Base-by-base conservation (phyloP, 2,797 vertebrate species). In the Pangasius mekongensis region DNA sequence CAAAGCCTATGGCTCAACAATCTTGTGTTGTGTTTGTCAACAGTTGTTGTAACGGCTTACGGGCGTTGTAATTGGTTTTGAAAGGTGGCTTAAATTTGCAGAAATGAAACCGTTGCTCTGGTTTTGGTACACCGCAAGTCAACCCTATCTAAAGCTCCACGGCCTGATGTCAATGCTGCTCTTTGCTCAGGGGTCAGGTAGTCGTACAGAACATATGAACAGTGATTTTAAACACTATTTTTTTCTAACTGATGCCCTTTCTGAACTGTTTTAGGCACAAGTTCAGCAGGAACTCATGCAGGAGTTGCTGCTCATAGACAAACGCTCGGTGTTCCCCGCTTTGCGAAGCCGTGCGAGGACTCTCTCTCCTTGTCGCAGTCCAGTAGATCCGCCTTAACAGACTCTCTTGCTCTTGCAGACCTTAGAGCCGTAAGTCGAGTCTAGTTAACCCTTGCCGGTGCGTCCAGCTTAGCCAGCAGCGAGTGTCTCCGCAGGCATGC, bases 111-210 rank as follows among this genome's bases (percentile, higher is more conserved):
- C 94, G 4, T 91, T 77, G 47, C 93, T 96, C 95, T 92, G 96
- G 95, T 96, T 96, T 96, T 93, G 93, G 94, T 95, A 92, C 93
- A 95, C 95, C 95, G 92, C 95, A 95, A 92, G 93, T 94, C 93
- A 94, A 95, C 52, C 20, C 43, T 13, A 62, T 49, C 84, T 16
- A 77, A 80, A 54, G 49, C 77, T 71, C 43, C 43, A 6, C 16
- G 36, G 7, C 62, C 20, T 66, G 69, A 58, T 86, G 30, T 52
- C 43, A 60, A n/a, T 30, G 6, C 49, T 11, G 33, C 30, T n/a
- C 77, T 39, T 86, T 73, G 0, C 73, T 84, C 27, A 58, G 39
- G n/a, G 66, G 76, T 82, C 67, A 78, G 14, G 77, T 66, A 67
- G 18, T 62, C 27, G 1, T 30, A 67, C 39, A 30, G n/a, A 24